phyloP scores from a whole-genome alignment of 2,113 vertebrate genomes.

The Planiliza haematocheilus region DNA sequence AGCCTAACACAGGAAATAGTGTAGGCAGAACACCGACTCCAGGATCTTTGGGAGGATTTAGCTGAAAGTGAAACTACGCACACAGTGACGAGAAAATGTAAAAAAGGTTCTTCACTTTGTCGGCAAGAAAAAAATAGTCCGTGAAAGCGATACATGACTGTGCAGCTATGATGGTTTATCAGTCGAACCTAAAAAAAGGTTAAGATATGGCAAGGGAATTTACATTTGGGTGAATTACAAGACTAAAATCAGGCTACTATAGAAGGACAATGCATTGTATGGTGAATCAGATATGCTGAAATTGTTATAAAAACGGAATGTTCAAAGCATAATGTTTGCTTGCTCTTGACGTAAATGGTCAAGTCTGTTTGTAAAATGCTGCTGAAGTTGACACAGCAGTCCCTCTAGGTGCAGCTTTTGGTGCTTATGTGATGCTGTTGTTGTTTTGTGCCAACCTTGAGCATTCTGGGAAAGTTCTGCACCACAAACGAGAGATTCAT shows the following conservation, averaged over 20 bases:
- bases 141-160: no score
- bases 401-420: not conserved
- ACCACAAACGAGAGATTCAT: slow-evolving; percentile 20
- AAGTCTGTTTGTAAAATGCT: not conserved
- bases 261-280: not conserved
- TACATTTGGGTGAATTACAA: no score
- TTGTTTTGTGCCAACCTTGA: not conserved
- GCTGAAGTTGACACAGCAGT: not conserved
- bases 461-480: not conserved
- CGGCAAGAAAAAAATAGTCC: not conserved
- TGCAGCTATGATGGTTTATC: no score
- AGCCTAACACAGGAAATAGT: slow-evolving; percentile 54
- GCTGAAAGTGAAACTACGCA: slow-evolving; percentile 18
- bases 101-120: slow-evolving; percentile 17
- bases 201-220: no score
- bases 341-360: not conserved
- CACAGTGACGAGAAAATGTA: slow-evolving; percentile 46
- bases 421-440: not conserved
- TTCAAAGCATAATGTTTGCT: not conserved
- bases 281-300: no score
- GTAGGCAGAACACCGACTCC: slow-evolving; percentile 27
- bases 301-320: no score
- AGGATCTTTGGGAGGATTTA: slow-evolving; percentile 49
- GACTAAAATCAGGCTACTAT: no score
- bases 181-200: no score